Percentiles rank a stretch among this genome's conserved stretches.
These are phyloP conservation scores for Tryphoninae sp. DNA, from an alignment of 2,888 invertebrate genomes.

Conservation along the genomic window DNA sequence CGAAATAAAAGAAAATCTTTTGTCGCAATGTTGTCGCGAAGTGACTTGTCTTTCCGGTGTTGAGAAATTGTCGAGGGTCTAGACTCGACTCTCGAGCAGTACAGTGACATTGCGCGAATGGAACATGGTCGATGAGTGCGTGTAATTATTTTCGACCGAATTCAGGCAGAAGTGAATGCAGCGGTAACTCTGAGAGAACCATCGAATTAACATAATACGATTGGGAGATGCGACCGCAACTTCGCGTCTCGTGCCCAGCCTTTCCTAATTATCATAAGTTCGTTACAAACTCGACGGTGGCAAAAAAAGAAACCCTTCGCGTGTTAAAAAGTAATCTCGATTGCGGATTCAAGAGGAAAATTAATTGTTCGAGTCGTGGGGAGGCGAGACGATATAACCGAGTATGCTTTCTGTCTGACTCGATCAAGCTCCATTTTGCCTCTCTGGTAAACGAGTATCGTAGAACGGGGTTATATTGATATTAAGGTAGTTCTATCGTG, in stretches of 20 bases:
- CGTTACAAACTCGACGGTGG: constrained; percentile 66
- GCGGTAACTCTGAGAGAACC: constrained; percentile 5
- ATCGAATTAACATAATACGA: constrained; percentile 65
- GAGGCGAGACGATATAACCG: not conserved
- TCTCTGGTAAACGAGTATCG: not conserved
- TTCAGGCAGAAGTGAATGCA: constrained; percentile 10
- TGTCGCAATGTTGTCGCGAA: not conserved
- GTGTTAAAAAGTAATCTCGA: constrained; percentile 74
- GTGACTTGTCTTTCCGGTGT: not conserved
- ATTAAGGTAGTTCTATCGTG: no score
- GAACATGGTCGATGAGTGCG: not conserved
- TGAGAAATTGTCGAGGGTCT: not conserved
- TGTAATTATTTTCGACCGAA: constrained; percentile 21
- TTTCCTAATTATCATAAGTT: constrained; percentile 75
- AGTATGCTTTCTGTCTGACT: not conserved
- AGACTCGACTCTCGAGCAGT: not conserved
- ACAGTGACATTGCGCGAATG: not conserved
- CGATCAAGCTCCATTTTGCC: constrained; percentile 12
- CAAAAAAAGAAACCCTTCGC: constrained; percentile 35
- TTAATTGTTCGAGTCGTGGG: constrained; percentile 67
- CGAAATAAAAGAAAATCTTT: not conserved
- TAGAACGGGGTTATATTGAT: no score
- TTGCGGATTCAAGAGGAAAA: constrained; percentile 68
- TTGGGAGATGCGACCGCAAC: constrained; percentile 67
- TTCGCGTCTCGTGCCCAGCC: constrained; percentile 54